A percentile compares a stretch with the other conserved stretches of the same genome.
Conservation (phyloP, 2,888 invertebrate genomes). For the Hyppa rectilinea region DNA sequence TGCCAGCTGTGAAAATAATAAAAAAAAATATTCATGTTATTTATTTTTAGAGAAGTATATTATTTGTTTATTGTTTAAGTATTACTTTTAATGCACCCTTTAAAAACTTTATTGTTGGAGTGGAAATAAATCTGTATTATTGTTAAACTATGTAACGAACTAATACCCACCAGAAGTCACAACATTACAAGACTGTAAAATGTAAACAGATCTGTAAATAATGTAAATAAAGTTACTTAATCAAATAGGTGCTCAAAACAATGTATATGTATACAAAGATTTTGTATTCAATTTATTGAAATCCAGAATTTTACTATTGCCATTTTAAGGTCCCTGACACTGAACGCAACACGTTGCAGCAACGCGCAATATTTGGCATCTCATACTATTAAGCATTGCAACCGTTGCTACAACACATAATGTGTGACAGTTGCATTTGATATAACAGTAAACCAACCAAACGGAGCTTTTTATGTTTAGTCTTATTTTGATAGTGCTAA, state of each 20-base stretch:
- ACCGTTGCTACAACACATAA: conserved; percentile 1
- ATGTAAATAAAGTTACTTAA: conserved; percentile 63
- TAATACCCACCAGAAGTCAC: conserved; percentile 44
- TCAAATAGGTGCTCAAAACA: conserved; percentile 61
- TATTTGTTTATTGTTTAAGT: conserved; percentile 33
- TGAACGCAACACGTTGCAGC: conserved; percentile 4
- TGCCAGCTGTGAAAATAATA: conserved; percentile 28
- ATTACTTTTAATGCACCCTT: conserved; percentile 23
- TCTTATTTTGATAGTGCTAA: conserved; percentile 23
- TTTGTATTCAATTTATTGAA: conserved; percentile 50
- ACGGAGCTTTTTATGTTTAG: conserved; percentile 21
- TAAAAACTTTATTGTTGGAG: not conserved
- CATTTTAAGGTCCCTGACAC: not conserved
- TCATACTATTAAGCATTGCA: conserved; percentile 1
- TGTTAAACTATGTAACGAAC: conserved; percentile 26
- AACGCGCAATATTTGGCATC: not conserved
- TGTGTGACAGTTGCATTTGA: conserved; percentile 14
- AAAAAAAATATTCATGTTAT: not conserved
- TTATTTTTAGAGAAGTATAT: conserved; percentile 36
- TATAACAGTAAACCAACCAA: not conserved
- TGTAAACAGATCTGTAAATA: conserved; percentile 64
- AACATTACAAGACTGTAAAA: conserved; percentile 59
- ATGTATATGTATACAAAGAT: conserved; percentile 42
- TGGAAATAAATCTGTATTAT: conserved; percentile 32
- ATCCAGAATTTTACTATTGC: not conserved